Base-by-base conservation (phyloP, 2,113 vertebrate genomes). In the Gadus chalcogrammus region DNA sequence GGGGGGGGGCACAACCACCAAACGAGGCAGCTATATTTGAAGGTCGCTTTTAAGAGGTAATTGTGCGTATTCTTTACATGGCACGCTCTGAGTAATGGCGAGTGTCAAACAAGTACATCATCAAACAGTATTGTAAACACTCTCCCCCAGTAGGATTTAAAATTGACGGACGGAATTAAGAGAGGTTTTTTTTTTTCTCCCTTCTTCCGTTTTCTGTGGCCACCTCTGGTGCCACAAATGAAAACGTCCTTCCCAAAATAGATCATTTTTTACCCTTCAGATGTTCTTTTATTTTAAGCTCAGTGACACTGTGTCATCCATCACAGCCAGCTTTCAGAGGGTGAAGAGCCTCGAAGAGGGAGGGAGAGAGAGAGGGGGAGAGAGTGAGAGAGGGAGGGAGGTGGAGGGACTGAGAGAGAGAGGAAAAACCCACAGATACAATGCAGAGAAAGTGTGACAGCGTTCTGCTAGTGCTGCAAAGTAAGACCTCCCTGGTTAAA, bases 171-270 rank as follows among this genome's bases (percentile, higher is more conserved):
- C 66, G 70, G 61, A 27, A 27, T 1, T 24, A 28, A 62, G 78
- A 67, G 63, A 78, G 61, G 4, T n/a, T n/a, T 48, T 48, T 48
- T 48, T 8, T 48, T 48, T 13, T 13, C 9, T 48, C 9, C 42
- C 42, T 48, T n/a, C 74, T 83, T 81, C 66, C 68, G 65, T 78
- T 87, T 89, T 82, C 80, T 78, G 75, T 79, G 84, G 88, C 83
- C 85, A 87, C 88, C 85, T 76, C 82, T 83, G 83, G 81, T 67
- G 78, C 82, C 82, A 82, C 86, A 88, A 86, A 88, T 88, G 81
- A 90, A 87, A 91, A 89, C 89, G 87, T 78, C 86, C 87, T 88
- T 90, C 85, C 83, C 83, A 85, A 90, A 90, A 91, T 90, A 91
- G 89, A 86, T 85, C 73, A 86, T 83, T 87, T 48, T 84, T 90